Base-by-base conservation (phyloP, 2,888 invertebrate species). In the Iphiclides podalirius region DNA sequence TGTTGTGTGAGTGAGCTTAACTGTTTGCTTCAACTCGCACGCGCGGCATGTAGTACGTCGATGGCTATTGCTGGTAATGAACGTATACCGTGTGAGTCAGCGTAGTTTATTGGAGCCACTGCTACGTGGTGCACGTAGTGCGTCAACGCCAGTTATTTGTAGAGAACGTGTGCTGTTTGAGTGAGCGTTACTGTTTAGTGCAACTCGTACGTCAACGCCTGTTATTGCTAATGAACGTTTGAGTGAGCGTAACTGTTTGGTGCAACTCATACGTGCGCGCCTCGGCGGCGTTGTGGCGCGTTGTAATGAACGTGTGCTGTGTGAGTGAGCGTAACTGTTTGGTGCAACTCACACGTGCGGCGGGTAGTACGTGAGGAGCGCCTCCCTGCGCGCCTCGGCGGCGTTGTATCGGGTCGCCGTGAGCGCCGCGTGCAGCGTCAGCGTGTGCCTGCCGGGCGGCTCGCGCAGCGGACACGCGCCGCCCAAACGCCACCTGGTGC, bases 281-380 rank as follows among this genome's bases (percentile, higher is more conserved):
- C 85, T 90, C 58, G 91, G 84, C 63, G 92, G 87, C 70, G 70
- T 80, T 75, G 75, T 78, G 78, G 1, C 79, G 58, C 17, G 79
- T n/a, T n/a, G n/a, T n/a, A n/a, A n/a, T n/a, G n/a, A n/a, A n/a
- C n/a, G 20, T 28, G 31, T 12, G 12, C 28, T 31, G 8, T 40
- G 13, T 11, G 36, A 17, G 28, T 37, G 14, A 34, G 34, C 8
- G 38, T 12, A 13, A 11, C 31, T 8, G n/a, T n/a, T 8, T 31
- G 26, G 8, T 26, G 26, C 31, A 11, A 93, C 96, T 94, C 89
- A 97, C 97, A 97, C 93, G 78, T 96, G 91, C 52, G 91, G 90
- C 52, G 97, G 97, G 74, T 92, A 92, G 95, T 97, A 97, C 36
- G 93, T 93, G 55, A 97, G 84, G 47, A 95, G 90, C 67, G 95